A percentile compares a stretch with the other conserved stretches of the same genome.
Evolutionary conservation across 1,140 invertebrate genomes (phyloP).

Genomic region (Drosophila sturtevanti): DNA sequence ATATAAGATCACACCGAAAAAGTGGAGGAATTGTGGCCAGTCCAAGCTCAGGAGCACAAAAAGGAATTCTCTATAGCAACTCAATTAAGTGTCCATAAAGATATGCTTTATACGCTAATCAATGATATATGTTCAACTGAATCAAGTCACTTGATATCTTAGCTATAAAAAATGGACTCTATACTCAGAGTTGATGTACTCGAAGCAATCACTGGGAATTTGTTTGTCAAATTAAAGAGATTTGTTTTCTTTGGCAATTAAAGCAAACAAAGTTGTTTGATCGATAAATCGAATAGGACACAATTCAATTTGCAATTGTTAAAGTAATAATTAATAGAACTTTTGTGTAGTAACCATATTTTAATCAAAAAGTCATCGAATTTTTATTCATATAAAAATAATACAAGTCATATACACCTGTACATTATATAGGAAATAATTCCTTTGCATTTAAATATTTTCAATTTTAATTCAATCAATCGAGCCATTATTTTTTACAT

Average conservation of each 20-base stretch:
- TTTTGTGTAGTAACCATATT: too few species aligned
- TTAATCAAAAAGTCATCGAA: too few species aligned
- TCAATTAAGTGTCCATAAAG: constrained; percentile 80
- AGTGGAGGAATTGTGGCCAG: constrained; percentile 32
- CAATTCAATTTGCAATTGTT: constrained; percentile 6
- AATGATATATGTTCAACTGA: constrained; percentile 58
- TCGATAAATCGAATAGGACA: constrained; percentile 1
- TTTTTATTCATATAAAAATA: too few species aligned
- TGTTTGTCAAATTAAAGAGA: constrained; percentile 37
- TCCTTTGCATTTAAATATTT: too few species aligned
- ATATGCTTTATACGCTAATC: constrained; percentile 76
- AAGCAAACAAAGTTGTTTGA: constrained; percentile 28
- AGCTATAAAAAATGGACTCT: constrained; percentile 29
- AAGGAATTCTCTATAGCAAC: constrained; percentile 46
- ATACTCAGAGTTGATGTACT: constrained; percentile 13
- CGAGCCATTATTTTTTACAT: too few species aligned
- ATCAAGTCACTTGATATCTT: constrained; percentile 4
- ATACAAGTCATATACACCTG: too few species aligned
- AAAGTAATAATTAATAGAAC: constrained; percentile 7
- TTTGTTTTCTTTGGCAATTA: constrained; percentile 46
- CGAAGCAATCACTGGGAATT: constrained; percentile 23
- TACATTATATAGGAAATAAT: too few species aligned
- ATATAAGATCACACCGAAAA: constrained; percentile 24
- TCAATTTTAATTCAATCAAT: too few species aligned
- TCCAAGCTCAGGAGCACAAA: neutral